Base-by-base conservation (phyloP, 2,888 invertebrate species). In the Pecten maximus region DNA sequence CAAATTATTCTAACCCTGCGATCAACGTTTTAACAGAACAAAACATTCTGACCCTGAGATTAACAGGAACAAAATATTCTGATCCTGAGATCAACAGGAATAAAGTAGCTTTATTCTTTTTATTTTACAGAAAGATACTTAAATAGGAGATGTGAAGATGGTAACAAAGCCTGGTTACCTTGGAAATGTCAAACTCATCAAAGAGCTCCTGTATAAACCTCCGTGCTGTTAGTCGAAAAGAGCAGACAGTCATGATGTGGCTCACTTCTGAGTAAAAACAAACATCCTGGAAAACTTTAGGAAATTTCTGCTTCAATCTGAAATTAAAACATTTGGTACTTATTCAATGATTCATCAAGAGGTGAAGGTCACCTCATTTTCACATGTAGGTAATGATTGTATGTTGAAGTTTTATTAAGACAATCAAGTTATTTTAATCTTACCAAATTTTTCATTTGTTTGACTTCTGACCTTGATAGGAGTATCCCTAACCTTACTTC, bases 231-330 rank as follows among this genome's bases (percentile, higher is more conserved):
- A 99, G 97, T 95, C 98, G 98, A 97, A 98, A 99, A 87, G 98
- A 98, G 96, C 98, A 98, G 90, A 98, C 97, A 0, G 98, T 98
- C 90, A 99, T 97, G 91, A 98, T 97, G 92, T 98, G 98, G 96
- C 98, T 98, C 23, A 99, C 98, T 97, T 99, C 99, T 0, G 99
- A 99, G 97, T 99, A 99, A 35, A 99, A 97, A 97, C 99, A 99
- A 91, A 98, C 97, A 96, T 98, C 98, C 97, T 98, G 97, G 95
- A 98, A 97, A 88, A 97, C 96, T 92, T 96, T 95, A 1, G 97
- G 97, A 94, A 97, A 97, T 93, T 97, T 97, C 95, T 97, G 97
- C 94, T 97, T 97, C 93, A 97, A 96, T 92, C 96, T 97, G 94
- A 87, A 94, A 93, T 35, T 23, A 28, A 35, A 54, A 54, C 12